Conservation (phyloP, 2,888 invertebrate genomes). For the Chouioia cunea region DNA sequence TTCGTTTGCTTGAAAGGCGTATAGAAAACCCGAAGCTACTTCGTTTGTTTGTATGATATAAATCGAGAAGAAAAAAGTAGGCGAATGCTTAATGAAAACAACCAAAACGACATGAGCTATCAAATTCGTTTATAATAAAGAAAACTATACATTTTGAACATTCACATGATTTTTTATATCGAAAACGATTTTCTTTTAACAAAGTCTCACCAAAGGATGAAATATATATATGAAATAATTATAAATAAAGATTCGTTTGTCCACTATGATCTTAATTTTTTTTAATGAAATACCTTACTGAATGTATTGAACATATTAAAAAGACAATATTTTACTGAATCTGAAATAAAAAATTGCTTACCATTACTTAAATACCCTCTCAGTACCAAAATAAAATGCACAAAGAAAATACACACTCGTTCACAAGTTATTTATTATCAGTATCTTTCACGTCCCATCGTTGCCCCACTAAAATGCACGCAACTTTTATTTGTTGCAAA, state of each 20-base stretch:
- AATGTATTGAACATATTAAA: no score
- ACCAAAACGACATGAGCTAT: slow-evolving; percentile 14
- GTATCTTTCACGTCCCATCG: slow-evolving; percentile 12
- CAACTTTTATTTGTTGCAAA: not conserved
- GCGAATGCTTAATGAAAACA: not conserved
- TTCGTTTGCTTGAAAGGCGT: slow-evolving; percentile 19
- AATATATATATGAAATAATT: no score
- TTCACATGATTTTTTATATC: no score
- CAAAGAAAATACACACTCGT: slow-evolving; percentile 5
- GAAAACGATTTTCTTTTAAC: no score
- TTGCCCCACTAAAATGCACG: slow-evolving; percentile 8
- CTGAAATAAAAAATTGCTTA: slow-evolving; percentile 15
- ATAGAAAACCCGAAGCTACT: not conserved
- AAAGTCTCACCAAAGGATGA: no score
- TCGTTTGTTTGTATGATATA: slow-evolving; percentile 15
- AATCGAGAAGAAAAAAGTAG: slow-evolving; percentile 10
- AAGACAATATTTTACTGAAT: no score
- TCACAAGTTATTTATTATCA: slow-evolving; percentile 31
- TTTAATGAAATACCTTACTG: no score
- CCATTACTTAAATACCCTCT: slow-evolving; percentile 19
- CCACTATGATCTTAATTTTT: no score
- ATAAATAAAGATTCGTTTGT: no score
- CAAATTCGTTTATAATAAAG: slow-evolving; percentile 14
- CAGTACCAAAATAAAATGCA: slow-evolving; percentile 1
- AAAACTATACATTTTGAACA: slow-evolving; percentile 29